Evolutionary conservation across 2,888 invertebrate genomes (phyloP).

Genomic region (Athripsodes cinereus): DNA sequence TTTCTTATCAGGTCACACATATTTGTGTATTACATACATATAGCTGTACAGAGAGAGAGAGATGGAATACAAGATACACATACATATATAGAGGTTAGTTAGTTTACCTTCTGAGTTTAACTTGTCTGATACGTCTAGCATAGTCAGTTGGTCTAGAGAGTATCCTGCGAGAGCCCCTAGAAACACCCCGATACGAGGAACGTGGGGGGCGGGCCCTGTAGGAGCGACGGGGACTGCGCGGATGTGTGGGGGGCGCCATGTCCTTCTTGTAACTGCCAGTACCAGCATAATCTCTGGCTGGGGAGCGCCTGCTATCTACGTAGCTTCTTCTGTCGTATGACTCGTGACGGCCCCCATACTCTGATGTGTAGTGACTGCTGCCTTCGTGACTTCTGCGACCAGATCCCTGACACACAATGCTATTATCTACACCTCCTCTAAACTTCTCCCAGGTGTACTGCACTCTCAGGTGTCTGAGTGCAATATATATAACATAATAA

Average conservation of each 20-base stretch:
- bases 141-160: conserved; percentile 42
- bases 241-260: conserved; percentile 42
- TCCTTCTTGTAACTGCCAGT: conserved; percentile 32
- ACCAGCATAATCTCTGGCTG: conserved; percentile 37
- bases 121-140: conserved; percentile 44
- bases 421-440: conserved; percentile 27
- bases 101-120: conserved; percentile 49
- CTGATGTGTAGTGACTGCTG: conserved; percentile 48
- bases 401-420: conserved; percentile 39
- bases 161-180: conserved; percentile 42
- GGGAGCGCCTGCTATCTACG: conserved; percentile 51
- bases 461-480: background rate
- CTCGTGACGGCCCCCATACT: conserved; percentile 52
- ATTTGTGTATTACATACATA: too few relatives aligned
- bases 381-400: conserved; percentile 54
- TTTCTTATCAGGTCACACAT: too few relatives aligned
- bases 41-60: too few relatives aligned
- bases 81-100: too few relatives aligned
- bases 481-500: background rate
- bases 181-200: conserved; percentile 50
- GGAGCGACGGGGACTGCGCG: conserved; percentile 39
- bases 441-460: background rate
- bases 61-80: too few relatives aligned
- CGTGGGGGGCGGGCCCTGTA: conserved; percentile 47
- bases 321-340: conserved; percentile 46